phyloP scores from a whole-genome alignment of 2,888 invertebrate genomes.

The Ecliptopera silaceata region DNA sequence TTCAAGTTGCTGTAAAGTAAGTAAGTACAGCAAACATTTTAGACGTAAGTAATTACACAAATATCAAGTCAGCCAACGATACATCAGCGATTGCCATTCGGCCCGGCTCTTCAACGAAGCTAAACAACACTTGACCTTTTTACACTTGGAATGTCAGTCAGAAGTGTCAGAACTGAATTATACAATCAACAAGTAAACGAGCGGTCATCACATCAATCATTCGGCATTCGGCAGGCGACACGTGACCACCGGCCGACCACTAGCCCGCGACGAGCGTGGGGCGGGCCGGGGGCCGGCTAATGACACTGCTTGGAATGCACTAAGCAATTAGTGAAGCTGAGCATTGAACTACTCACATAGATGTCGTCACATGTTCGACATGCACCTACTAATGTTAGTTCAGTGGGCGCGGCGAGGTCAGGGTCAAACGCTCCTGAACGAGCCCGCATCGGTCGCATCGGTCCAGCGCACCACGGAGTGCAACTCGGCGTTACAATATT shows the following conservation, averaged over 20 bases:
- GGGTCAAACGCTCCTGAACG: too few species aligned
- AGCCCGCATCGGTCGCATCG: too few species aligned
- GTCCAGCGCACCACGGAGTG: too few species aligned
- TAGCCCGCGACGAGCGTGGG: background rate
- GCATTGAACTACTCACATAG: too few species aligned
- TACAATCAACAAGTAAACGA: slow-evolving; percentile 28
- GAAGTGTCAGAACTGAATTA: background rate
- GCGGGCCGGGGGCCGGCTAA: background rate
- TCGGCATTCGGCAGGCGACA: slow-evolving; percentile 10
- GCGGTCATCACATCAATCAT: slow-evolving; percentile 12
- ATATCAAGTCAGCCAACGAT: too few species aligned
- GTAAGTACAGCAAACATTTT: too few species aligned
- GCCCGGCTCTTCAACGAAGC: background rate
- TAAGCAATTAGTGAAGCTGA: slow-evolving; percentile 4
- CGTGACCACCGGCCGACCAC: background rate
- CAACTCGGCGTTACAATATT: too few species aligned
- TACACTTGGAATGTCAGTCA: background rate
- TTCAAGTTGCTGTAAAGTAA: background rate
- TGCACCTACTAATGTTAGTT: too few species aligned
- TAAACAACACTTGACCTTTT: background rate
- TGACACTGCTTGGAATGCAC: background rate
- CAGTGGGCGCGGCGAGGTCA: too few species aligned
- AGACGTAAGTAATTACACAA: too few species aligned
- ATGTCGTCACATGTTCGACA: too few species aligned
- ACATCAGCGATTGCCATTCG: background rate